Conservation (phyloP, 2,888 invertebrate species). For the Epistrophe eligans region DNA sequence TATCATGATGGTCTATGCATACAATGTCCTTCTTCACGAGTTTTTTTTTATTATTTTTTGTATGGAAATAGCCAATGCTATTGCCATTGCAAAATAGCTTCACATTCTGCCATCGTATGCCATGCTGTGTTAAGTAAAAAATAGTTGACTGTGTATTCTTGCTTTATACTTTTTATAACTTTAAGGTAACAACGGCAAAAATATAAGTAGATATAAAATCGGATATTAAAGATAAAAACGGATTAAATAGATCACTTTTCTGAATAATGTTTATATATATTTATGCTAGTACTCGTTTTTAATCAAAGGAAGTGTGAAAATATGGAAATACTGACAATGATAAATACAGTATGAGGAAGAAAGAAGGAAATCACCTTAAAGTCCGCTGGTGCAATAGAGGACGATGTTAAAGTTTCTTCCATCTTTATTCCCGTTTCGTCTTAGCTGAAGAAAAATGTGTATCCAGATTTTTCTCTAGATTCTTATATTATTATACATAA, state of each 20-base stretch:
- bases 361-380: too few relatives aligned
- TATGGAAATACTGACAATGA: slow-evolving; percentile 20
- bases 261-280: slow-evolving; percentile 27
- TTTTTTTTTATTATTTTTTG: neutral
- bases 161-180: neutral
- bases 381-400: too few relatives aligned
- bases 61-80: neutral
- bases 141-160: slow-evolving; percentile 1
- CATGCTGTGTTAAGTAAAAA: neutral
- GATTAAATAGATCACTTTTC: slow-evolving; percentile 52
- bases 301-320: slow-evolving; percentile 30
- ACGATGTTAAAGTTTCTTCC: too few relatives aligned
- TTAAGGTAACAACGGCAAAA: neutral
- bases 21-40: neutral
- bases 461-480: too few relatives aligned
- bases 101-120: neutral
- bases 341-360: neutral
- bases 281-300: slow-evolving; percentile 12
- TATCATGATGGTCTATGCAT: neutral
- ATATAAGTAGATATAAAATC: slow-evolving; percentile 28
- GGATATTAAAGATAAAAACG: slow-evolving; percentile 74
- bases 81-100: slow-evolving; percentile 6
- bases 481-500: too few relatives aligned
- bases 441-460: too few relatives aligned
- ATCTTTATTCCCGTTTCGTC: too few relatives aligned